Evolutionary conservation across 2,113 vertebrate genomes (phyloP).

Genomic region (Dromas ardeola): DNA sequence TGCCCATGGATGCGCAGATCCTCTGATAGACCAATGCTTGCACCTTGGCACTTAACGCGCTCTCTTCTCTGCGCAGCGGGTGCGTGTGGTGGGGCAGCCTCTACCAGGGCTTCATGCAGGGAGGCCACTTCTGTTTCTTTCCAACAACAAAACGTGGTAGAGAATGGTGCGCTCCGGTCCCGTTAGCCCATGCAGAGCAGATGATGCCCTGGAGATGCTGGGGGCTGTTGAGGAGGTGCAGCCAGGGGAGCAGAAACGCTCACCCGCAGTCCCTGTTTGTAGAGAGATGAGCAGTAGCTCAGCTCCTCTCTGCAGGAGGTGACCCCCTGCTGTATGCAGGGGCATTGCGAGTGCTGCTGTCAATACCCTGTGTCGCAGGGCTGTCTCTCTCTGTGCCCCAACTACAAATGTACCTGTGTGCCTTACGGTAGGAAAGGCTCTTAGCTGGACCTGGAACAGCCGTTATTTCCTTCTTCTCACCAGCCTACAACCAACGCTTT

Average conservation of each 20-base stretch:
- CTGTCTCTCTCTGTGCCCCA: not conserved
- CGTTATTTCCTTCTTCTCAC: not conserved
- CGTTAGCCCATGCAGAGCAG: rapidly evolving
- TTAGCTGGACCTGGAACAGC: not conserved
- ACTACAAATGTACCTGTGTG: rapidly evolving
- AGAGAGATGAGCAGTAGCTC: not conserved
- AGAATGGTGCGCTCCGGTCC: rapidly evolving
- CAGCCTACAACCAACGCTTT: not conserved
- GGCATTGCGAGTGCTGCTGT: rapidly evolving
- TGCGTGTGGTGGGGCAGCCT: rapidly evolving
- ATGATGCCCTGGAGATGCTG: not conserved
- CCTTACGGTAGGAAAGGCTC: not conserved
- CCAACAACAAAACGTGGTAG: too few relatives aligned
- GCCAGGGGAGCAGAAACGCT: not conserved
- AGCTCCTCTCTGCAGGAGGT: not conserved
- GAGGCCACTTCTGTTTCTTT: not conserved
- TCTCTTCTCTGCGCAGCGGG: rapidly evolving
- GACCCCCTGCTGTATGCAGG: rapidly evolving
- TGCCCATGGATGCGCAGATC: not conserved
- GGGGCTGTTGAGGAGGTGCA: not conserved
- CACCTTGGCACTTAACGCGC: not conserved
- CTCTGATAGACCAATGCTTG: not conserved
- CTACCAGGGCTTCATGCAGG: not conserved
- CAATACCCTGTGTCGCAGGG: not conserved
- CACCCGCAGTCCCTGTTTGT: not conserved